Evolutionary conservation across 2,888 invertebrate species (phyloP).

Genomic region (Parelbella ahira): DNA sequence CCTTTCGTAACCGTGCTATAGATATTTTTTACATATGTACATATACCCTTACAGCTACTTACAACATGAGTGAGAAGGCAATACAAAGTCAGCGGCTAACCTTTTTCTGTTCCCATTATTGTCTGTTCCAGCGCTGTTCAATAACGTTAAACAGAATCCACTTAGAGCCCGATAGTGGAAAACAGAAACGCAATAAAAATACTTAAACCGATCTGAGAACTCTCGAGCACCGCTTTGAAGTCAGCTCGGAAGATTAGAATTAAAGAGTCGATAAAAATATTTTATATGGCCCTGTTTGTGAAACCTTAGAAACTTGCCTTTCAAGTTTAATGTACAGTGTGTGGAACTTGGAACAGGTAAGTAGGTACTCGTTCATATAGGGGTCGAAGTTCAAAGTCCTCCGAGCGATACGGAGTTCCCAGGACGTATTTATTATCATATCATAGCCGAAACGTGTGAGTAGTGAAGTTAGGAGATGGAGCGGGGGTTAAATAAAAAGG

Average conservation of each 20-base stretch:
- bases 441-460: constrained; percentile 33
- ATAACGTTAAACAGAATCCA: constrained; percentile 25
- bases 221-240: constrained; percentile 22
- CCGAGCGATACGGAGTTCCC: constrained; percentile 14
- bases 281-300: constrained; percentile 6
- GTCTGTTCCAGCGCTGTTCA: constrained; percentile 17
- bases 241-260: constrained; percentile 19
- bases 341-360: no score
- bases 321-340: not conserved
- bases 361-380: constrained; percentile 36
- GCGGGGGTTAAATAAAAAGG: no score
- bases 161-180: constrained; percentile 24
- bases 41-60: no score
- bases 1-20: no score
- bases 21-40: no score
- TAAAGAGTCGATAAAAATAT: constrained; percentile 12
- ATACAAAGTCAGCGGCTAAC: constrained; percentile 1
- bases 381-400: constrained; percentile 40
- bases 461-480: no score
- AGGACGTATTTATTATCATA: constrained; percentile 45
- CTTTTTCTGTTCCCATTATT: constrained; percentile 12
- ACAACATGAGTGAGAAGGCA: no score
- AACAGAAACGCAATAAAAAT: constrained; percentile 26
- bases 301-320: constrained; percentile 3
- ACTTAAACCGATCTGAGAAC: constrained; percentile 19